A percentile compares a stretch with the other conserved stretches of the same genome.
phyloP scores from a whole-genome alignment of 2,888 invertebrate genomes.

The Callinectes sapidus region DNA sequence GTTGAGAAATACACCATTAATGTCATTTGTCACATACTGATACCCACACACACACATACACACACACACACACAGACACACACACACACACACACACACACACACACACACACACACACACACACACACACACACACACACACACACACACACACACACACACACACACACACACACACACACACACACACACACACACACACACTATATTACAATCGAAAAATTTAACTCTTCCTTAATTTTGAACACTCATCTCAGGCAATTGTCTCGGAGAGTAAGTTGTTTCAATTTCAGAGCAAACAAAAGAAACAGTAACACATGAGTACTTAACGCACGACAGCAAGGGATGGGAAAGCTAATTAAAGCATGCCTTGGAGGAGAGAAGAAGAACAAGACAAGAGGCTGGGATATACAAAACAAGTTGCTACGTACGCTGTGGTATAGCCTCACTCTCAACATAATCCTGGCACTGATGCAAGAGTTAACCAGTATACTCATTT shows the following conservation, averaged over 20 bases:
- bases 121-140: slow-evolving; percentile 20
- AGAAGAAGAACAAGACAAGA: background rate
- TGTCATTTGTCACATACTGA: background rate
- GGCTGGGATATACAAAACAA: background rate
- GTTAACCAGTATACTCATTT: too few relatives aligned
- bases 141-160: background rate
- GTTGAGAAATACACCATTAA: background rate
- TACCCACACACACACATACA: slow-evolving; percentile 12
- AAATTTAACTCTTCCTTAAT: too few relatives aligned
- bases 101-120: slow-evolving; percentile 25
- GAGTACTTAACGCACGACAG: background rate
- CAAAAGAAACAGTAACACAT: background rate
- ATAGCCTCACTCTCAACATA: too few relatives aligned
- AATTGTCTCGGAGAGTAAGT: too few relatives aligned
- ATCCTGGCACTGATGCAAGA: too few relatives aligned
- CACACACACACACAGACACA: slow-evolving; percentile 24
- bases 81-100: background rate
- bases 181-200: too few relatives aligned
- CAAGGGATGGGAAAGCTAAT: background rate
- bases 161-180: too few relatives aligned
- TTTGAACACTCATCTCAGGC: too few relatives aligned
- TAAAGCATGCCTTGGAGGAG: background rate
- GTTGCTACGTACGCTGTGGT: background rate
- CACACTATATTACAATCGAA: background rate
- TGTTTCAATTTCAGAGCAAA: background rate